Base-by-base conservation (phyloP, 2,113 vertebrate species). In the Coregonus clupeaformis region DNA sequence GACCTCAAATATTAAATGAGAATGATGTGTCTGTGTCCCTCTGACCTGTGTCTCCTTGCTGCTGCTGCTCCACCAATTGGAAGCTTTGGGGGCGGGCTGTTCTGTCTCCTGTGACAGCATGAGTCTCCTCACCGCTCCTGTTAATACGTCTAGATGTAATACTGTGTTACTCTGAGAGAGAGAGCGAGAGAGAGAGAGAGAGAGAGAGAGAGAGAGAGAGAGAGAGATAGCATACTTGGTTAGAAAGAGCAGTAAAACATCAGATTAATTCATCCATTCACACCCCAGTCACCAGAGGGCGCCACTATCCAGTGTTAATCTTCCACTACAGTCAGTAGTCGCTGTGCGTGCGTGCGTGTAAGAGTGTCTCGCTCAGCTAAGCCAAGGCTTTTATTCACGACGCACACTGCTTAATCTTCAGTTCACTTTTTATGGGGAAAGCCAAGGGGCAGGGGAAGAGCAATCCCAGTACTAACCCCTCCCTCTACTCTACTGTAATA, bases 41-140 rank as follows among this genome's bases (percentile, higher is more conserved):
- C 82, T 92, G 83, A 98, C 97, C 90, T 72, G 77, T 6, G 91
- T 90, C 16, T 96, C 94, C 76, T 94, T 96, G 71, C 68, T 95
- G 82, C n/a, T 96, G 70, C 68, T 95, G 82, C 22, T 88, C 97
- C 97, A 99, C 96, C 96, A 98, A 22, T 82, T 91, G 0, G 93
- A 92, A 4, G 86, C 52, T 80, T 76, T 94, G 82, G 85, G 93
- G 3, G 86, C 32, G 5, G 91, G 70, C 11, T 85, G 87, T 1
- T 94, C 90, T 27, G 65, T 75, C 70, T 93, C 92, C 1, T 90
- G 82, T 65, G 90, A 91, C 27, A 98, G 77, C 30, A 93, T 0
- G 30, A 99, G 93, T 5, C 90, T 92, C 45, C 84, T 93, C 77
- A 98, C 91, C 24, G 95, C 86, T 1, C 93, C 95, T 0, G 79